Evolutionary conservation across 2,113 vertebrate species (phyloP), one percentile per base, ranked within the genome.

Genomic region (Ardeotis arabs): DNA sequence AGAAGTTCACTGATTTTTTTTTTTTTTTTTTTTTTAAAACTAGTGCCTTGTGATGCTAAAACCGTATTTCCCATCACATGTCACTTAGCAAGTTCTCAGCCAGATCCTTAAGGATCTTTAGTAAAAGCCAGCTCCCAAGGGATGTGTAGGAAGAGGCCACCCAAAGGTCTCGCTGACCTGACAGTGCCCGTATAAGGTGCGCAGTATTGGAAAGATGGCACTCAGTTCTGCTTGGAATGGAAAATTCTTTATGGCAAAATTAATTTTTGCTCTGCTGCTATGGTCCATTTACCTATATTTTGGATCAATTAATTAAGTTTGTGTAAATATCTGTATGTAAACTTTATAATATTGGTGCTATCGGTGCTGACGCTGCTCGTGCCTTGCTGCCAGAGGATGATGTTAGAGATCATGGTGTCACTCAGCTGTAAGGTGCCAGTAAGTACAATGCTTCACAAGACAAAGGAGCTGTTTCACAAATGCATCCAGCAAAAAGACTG

Each of bases 151-250:
- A 35, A 67, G 47, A 87, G 60, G 22, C 16, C 45, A 29, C n/a
- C 18, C 45, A 24, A 28, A 67, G 60, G 25, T 55, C 58, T 67
- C 56, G 6, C 53, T 66, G 63, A n/a, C 31, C 39, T 66, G 73
- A 14, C 52, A 37, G 59, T 6, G 7, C 52, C 59, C 29, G 0
- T 2, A 1, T 14, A 33, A 59, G 50, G 31, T 37, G 10, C 21
- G 14, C 33, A 33, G 0, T 6, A 20, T 0, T 63, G 75, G 52
- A 13, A 58, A n/a, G 29, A 9, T 52, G 84, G 50, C 29, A 1
- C 59, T 49, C 7, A 1, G 41, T 56, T 45, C 49, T 1, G 7
- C 59, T 33, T 59, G 41, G 9, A 33, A 22, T 13, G 64, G 45
- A 15, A 33, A 21, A 49, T 35, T 75, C 50, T 25, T 53, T 4